Percentiles rank a stretch among this genome's conserved stretches.
Evolutionary conservation across 2,113 vertebrate genomes (phyloP).

Genomic region (Vidua chalybeata): DNA sequence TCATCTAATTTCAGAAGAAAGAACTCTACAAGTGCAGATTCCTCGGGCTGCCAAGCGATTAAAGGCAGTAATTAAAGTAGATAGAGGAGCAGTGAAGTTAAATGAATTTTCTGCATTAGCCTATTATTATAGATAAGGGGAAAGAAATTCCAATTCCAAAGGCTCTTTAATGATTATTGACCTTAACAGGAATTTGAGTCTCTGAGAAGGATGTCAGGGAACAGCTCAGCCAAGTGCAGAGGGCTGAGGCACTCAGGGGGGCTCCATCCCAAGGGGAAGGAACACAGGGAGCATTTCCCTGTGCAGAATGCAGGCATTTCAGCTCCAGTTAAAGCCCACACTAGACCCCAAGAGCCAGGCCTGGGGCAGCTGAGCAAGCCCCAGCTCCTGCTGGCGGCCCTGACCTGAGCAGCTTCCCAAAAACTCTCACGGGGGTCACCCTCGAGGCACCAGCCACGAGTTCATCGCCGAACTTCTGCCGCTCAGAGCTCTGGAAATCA

Average conservation of each 20-base stretch:
- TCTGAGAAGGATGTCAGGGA: not conserved
- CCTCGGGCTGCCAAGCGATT: not conserved
- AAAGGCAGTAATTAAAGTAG: not conserved
- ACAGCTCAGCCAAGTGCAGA: not conserved
- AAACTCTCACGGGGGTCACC: not conserved
- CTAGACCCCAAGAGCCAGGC: not conserved
- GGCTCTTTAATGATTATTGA: not conserved
- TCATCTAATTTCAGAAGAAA: not conserved
- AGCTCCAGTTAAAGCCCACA: not conserved
- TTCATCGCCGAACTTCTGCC: rapidly evolving
- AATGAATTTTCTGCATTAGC: not conserved
- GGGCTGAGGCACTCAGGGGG: not conserved
- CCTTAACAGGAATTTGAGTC: not conserved
- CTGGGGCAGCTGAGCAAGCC: not conserved
- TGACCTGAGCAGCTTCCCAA: not conserved
- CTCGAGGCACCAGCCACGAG: not conserved
- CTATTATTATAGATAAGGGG: not conserved
- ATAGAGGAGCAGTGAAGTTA: not conserved
- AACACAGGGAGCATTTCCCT: not conserved
- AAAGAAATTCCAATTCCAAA: constrained; percentile 9
- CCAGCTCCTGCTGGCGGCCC: not conserved
- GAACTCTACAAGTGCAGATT: not conserved
- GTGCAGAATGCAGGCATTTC: not conserved
- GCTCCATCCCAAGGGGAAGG: not conserved
- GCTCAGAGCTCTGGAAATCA: rapidly evolving